Evolutionary conservation across 2,113 vertebrate genomes (phyloP), one percentile per base, ranked within the genome.

Genomic region (Centrocercus urophasianus): DNA sequence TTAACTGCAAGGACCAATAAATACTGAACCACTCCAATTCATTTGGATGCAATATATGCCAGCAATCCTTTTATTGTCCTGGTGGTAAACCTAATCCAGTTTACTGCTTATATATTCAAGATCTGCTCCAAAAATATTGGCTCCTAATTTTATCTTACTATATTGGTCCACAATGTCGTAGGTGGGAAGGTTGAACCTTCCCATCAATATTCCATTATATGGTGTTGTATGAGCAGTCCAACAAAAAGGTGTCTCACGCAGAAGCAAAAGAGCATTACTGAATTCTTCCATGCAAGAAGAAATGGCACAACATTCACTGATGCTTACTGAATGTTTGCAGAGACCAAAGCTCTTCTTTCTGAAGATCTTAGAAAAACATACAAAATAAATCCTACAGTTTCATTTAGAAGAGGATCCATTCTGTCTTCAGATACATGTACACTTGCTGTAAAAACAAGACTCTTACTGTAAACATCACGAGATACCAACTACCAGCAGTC

Each of bases 401-500:
- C 47, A 4, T 36, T 50, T 85, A 77, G 24, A 70, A 84, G 64
- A 57, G 5, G 4, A 13, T 57, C 54, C 40, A 8, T 73, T 80
- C 45, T 79, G 43, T 8, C 28, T 57, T 60, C 32, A 47, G 64
- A 65, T 70, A 65, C 1, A 0, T 17, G 16, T 15, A 42, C 65
- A 24, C 19, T 47, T 73, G 11, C 57, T 72, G 8, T 57, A 76
- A 86, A 61, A 45, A 32, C 12, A 0, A 11, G 15, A 63, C 36
- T 21, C 10, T 42, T 73, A 16, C 47, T 64, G 10, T 52, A 76
- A 88, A 65, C 50, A 52, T 8, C 22, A 43, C 0, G 0, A 64
- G 25, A 28, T 12, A 64, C 11, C 61, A 84, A 38, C 12, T 28
- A 45, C 8, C 1, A 1, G 14, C 19, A 82, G 21, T 8, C 20